A percentile compares a stretch with the other conserved stretches of the same genome.
Conservation (phyloP, 1,140 invertebrate genomes). For the Macrocentrus cingulum region DNA sequence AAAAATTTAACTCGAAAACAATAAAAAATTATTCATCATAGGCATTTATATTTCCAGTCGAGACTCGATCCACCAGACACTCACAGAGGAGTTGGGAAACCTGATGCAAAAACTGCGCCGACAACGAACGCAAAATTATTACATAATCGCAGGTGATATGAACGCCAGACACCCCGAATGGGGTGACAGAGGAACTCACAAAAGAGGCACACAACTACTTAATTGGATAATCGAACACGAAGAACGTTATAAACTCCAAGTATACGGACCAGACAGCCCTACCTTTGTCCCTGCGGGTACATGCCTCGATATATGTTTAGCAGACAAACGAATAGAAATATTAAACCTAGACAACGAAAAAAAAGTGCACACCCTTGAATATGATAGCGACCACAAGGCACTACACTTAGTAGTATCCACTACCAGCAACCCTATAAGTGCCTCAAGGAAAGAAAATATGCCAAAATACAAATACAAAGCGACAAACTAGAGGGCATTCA, state of each 20-base stretch:
- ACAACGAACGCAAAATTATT: constrained; percentile 3
- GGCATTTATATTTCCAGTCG: too few species aligned
- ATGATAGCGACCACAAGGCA: constrained; percentile 18
- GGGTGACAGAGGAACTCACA: neutral
- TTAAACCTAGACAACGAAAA: neutral
- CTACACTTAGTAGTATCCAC: neutral
- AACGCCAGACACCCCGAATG: constrained; percentile 10
- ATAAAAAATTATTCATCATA: too few species aligned
- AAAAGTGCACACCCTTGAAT: neutral
- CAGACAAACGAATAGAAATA: neutral
- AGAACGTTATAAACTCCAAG: neutral
- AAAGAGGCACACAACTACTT: neutral
- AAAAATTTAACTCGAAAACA: too few species aligned
- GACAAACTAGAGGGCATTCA: constrained; percentile 12
- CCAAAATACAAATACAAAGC: neutral
- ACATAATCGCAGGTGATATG: constrained; percentile 19
- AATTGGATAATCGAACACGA: neutral
- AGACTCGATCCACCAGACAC: neutral
- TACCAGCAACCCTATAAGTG: neutral
- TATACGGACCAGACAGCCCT: neutral
- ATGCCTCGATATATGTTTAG: neutral
- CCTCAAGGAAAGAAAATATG: neutral
- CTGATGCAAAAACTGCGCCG: neutral
- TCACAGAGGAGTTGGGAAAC: constrained; percentile 1
- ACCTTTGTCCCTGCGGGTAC: neutral